Percentiles rank a stretch among this genome's conserved stretches.
Conservation (phyloP, 2,113 vertebrate genomes). For the Eleginops maclovinus region DNA sequence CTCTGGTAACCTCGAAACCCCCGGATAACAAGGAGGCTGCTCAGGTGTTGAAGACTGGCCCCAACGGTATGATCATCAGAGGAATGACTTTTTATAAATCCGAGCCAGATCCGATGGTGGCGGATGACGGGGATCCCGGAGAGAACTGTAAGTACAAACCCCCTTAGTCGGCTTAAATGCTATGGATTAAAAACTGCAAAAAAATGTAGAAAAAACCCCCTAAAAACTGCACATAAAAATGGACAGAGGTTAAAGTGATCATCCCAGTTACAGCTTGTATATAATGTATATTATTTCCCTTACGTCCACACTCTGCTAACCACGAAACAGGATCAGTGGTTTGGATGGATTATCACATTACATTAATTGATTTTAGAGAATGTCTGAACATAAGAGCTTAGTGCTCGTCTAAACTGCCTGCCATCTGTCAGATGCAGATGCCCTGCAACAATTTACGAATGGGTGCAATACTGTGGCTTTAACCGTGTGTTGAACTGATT, state of each 20-base stretch:
- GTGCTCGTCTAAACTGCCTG: neutral
- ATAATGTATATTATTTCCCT: neutral
- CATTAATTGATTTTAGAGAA: neutral
- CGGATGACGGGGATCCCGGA: constrained; percentile 89
- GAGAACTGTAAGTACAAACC: constrained; percentile 88
- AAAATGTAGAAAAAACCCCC: neutral
- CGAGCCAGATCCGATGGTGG: constrained; percentile 82
- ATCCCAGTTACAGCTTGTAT: neutral
- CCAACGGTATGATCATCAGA: constrained; percentile 89
- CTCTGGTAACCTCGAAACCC: constrained; percentile 31
- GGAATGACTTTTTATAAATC: constrained; percentile 97
- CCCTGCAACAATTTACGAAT: neutral
- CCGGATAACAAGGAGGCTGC: constrained; percentile 33
- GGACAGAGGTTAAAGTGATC: neutral
- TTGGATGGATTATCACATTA: neutral
- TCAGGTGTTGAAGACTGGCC: constrained; percentile 76
- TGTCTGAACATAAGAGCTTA: neutral
- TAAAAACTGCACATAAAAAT: neutral
- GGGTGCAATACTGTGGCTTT: neutral
- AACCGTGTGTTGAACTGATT: neutral
- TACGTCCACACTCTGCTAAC: neutral
- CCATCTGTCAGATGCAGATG: neutral
- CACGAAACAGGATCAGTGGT: neutral
- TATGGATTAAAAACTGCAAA: neutral
- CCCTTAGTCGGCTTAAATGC: neutral